phyloP scores from a whole-genome alignment of 2,888 invertebrate genomes.

The Ellobium chinense region DNA sequence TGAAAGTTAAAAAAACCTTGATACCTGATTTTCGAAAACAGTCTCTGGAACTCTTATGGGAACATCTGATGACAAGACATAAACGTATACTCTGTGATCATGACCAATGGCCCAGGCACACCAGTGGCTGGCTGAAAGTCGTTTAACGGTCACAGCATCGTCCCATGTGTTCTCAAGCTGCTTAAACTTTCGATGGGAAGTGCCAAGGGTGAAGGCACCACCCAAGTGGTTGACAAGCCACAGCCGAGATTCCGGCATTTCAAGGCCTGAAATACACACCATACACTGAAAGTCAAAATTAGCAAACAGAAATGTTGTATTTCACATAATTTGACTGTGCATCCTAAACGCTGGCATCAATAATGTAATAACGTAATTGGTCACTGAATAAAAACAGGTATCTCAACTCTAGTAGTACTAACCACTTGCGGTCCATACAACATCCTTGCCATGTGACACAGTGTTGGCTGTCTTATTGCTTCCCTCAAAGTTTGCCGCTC shows the following conservation, averaged over 20 bases:
- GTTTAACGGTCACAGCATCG: conserved; percentile 92
- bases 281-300: neutral
- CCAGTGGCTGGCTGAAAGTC: conserved; percentile 85
- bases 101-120: conserved; percentile 95
- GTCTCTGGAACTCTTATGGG: conserved; percentile 94
- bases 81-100: conserved; percentile 94
- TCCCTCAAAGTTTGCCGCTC: too few relatives aligned
- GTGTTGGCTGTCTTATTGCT: too few relatives aligned
- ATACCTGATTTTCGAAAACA: conserved; percentile 93
- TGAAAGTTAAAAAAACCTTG: too few relatives aligned
- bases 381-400: neutral
- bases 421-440: neutral
- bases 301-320: too few relatives aligned
- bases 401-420: neutral
- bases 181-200: conserved; percentile 90
- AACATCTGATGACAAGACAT: conserved; percentile 92
- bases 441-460: neutral
- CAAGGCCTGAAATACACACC: conserved; percentile 4
- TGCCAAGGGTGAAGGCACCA: conserved; percentile 90
- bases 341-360: neutral
- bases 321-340: too few relatives aligned
- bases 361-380: neutral
- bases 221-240: conserved; percentile 91
- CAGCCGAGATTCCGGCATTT: conserved; percentile 54
- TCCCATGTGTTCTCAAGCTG: conserved; percentile 86